Percentiles rank a stretch among this genome's conserved stretches.
phyloP scores from a whole-genome alignment of 2,797 vertebrate genomes.

The Notamacropus eugenii region DNA sequence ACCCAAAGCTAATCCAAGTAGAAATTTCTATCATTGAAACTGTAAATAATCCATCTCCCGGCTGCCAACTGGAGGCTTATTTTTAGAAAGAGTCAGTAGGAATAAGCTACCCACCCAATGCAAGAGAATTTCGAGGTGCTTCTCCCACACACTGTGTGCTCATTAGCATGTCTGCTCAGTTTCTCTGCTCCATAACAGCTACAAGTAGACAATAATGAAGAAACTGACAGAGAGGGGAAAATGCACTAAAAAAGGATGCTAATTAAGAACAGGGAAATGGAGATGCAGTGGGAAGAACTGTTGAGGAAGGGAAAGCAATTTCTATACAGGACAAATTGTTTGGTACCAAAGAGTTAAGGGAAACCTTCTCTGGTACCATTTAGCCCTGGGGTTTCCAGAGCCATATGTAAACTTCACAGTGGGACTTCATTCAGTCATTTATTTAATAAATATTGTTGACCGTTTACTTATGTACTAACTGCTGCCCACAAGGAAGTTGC shows the following conservation, averaged over 20 bases:
- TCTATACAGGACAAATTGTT: constrained; percentile 48
- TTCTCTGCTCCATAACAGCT: constrained; percentile 65
- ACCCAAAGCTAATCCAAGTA: constrained; percentile 68
- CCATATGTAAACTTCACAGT: not conserved
- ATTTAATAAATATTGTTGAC: not conserved
- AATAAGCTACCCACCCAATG: constrained; percentile 65
- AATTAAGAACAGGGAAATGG: constrained; percentile 69
- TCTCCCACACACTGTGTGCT: constrained; percentile 65
- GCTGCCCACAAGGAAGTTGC: not conserved
- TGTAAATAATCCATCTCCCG: constrained; percentile 68
- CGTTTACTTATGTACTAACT: not conserved
- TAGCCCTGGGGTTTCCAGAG: not conserved
- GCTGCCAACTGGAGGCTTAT: constrained; percentile 73
- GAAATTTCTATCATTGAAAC: constrained; percentile 68
- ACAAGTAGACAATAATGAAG: constrained; percentile 70
- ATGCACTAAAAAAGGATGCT: constrained; percentile 47
- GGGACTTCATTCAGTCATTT: not conserved
- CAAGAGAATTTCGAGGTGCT: constrained; percentile 65
- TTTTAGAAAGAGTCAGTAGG: constrained; percentile 72
- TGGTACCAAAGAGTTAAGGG: constrained; percentile 18
- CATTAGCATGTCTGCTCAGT: constrained; percentile 70
- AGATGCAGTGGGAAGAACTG: constrained; percentile 23
- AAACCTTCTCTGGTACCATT: not conserved
- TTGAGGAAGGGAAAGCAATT: constrained; percentile 55
- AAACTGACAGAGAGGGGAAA: constrained; percentile 59